phyloP scores from a whole-genome alignment of 2,888 invertebrate genomes.

The Thysanoteuthis rhombus region DNA sequence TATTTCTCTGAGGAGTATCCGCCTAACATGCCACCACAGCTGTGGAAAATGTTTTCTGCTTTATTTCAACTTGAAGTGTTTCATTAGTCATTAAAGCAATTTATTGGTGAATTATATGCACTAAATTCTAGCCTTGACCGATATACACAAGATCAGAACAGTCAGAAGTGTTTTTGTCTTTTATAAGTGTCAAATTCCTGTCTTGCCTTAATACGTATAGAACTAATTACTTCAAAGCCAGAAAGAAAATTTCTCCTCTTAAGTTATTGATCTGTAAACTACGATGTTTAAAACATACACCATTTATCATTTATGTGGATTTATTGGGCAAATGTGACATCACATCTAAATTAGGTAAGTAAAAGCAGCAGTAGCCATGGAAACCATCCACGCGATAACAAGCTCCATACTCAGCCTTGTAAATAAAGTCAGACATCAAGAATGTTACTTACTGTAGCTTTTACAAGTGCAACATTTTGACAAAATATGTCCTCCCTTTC shows the following conservation, averaged over 20 bases:
- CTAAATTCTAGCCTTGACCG: neutral
- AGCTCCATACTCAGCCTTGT: too few relatives aligned
- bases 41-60: too few relatives aligned
- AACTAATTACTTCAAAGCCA: neutral
- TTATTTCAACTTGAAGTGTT: too few relatives aligned
- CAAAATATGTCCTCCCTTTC: neutral
- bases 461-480: neutral
- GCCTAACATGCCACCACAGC: too few relatives aligned
- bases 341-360: neutral
- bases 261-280: neutral
- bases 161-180: neutral
- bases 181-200: neutral
- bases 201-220: neutral
- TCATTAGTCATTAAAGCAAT: too few relatives aligned
- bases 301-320: neutral
- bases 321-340: neutral
- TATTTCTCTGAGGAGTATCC: too few relatives aligned
- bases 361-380: neutral
- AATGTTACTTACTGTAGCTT: neutral
- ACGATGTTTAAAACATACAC: neutral
- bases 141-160: neutral
- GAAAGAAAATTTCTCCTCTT: neutral
- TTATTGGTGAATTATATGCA: neutral
- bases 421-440: too few relatives aligned
- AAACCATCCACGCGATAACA: neutral